These are phyloP conservation scores for Entomobrya proxima DNA, from an alignment of 2,888 invertebrate species.

Conservation along the genomic window DNA sequence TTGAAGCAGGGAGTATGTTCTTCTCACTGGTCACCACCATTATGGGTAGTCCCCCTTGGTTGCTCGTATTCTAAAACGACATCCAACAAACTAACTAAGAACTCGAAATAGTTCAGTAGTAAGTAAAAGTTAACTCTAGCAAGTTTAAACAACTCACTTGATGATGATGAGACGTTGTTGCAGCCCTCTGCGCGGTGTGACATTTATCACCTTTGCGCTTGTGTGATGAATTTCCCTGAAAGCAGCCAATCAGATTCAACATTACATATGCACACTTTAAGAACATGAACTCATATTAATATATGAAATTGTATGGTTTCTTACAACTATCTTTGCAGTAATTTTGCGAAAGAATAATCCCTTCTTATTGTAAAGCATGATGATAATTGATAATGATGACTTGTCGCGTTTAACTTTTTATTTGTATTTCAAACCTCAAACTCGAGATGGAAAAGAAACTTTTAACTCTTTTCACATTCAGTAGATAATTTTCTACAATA, in stretches of 20 bases:
- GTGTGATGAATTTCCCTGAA: not conserved
- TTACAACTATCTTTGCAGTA: not conserved
- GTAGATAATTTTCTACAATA: no score
- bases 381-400: not conserved
- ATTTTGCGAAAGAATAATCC: conserved; percentile 21
- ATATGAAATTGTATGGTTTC: not conserved
- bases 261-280: not conserved
- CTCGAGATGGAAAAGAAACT: no score
- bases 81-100: conserved; percentile 57
- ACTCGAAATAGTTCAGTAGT: conserved; percentile 24
- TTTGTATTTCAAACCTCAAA: no score
- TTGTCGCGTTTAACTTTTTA: no score
- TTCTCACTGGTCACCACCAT: not conserved
- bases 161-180: not conserved
- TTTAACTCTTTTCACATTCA: no score
- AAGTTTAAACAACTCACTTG: conserved; percentile 36
- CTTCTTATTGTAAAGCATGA: conserved; percentile 33
- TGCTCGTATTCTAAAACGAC: not conserved
- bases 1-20: not conserved
- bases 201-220: not conserved
- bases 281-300: not conserved
- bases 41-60: not conserved
- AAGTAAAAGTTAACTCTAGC: not conserved
- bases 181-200: not conserved
- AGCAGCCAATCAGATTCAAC: not conserved